These are phyloP conservation scores for Ruditapes philippinarum DNA, from an alignment of 1,140 invertebrate species.

Conservation along the genomic window DNA sequence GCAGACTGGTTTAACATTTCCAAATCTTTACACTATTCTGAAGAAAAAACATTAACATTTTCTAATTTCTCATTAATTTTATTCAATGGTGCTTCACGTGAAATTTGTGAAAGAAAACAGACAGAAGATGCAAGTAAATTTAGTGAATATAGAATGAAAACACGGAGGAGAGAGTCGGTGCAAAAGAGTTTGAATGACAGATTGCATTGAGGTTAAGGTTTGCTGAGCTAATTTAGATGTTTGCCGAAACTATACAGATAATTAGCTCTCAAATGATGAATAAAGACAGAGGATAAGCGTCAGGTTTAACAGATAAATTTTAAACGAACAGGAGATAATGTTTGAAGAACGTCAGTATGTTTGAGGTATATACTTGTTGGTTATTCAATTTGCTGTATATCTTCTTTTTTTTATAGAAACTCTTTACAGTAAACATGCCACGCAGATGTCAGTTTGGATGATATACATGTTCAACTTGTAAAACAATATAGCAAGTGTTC, in stretches of 20 bases:
- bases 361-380: neutral
- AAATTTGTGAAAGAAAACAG: neutral
- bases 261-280: conserved; percentile 7
- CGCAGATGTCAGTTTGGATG: no score
- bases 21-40: neutral
- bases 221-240: conserved; percentile 5
- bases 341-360: neutral
- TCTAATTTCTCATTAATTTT: neutral
- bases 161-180: no score
- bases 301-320: neutral
- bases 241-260: conserved; percentile 26
- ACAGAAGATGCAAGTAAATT: no score
- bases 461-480: no score
- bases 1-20: neutral
- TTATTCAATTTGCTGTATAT: no score
- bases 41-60: neutral
- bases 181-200: neutral
- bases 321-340: neutral
- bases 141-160: no score
- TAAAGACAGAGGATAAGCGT: neutral
- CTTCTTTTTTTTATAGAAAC: no score
- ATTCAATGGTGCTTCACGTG: neutral
- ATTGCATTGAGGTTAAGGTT: neutral
- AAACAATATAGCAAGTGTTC: no score
- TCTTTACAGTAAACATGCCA: no score